Evolutionary conservation across 2,888 invertebrate genomes (phyloP).

Genomic region (Melipona bicolor): DNA sequence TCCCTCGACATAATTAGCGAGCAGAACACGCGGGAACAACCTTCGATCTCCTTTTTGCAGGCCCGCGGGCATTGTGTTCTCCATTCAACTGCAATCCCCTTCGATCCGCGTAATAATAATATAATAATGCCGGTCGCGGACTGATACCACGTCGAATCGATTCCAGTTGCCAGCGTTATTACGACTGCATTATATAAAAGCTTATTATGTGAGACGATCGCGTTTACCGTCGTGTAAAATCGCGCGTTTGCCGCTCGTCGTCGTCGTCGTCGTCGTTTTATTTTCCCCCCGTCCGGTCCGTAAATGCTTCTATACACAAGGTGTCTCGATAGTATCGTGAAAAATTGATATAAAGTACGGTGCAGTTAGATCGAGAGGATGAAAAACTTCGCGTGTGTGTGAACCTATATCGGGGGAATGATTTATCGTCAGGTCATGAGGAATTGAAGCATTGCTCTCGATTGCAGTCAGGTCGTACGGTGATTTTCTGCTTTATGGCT

Average conservation of each 20-base stretch:
- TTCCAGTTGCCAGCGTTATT: constrained; percentile 19
- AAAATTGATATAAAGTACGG: constrained; percentile 7
- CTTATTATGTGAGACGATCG: constrained; percentile 17
- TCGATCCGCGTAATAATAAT: constrained; percentile 18
- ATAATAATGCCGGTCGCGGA: neutral
- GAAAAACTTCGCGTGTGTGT: neutral
- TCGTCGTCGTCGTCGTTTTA: neutral
- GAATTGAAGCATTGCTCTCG: neutral
- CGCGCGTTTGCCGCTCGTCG: neutral
- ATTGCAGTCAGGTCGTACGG: neutral
- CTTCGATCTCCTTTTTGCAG: neutral
- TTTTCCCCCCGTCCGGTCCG: neutral
- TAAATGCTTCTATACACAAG: neutral
- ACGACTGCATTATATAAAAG: constrained; percentile 29
- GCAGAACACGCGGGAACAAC: too few species aligned
- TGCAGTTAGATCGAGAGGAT: neutral
- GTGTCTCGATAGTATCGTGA: neutral
- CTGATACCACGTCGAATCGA: constrained; percentile 20
- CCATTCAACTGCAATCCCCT: neutral
- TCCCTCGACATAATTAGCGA: constrained; percentile 7
- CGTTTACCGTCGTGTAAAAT: neutral
- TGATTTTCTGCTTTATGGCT: neutral
- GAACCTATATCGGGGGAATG: neutral
- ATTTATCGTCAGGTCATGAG: neutral
- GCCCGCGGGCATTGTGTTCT: neutral